phyloP scores from a whole-genome alignment of 2,113 vertebrate species.

The Sclerurus mexicanus region DNA sequence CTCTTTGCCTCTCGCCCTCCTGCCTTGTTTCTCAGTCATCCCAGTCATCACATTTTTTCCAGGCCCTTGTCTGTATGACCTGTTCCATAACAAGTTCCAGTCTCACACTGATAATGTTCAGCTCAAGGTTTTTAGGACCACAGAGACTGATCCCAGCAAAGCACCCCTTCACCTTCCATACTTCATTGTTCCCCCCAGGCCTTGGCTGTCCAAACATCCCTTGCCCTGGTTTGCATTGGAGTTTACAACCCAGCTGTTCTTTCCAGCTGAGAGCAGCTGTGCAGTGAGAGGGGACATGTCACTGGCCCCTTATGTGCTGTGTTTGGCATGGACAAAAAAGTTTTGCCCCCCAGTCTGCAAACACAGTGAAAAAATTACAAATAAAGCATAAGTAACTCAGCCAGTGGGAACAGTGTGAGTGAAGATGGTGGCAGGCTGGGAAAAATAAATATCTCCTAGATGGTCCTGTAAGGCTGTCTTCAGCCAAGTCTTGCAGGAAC shows the following conservation, averaged over 20 bases:
- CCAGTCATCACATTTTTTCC: neutral
- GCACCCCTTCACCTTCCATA: neutral
- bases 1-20: neutral
- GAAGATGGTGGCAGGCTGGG: neutral
- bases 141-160: neutral
- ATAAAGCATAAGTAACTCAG: neutral
- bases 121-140: neutral
- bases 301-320: neutral
- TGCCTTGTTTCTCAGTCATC: neutral
- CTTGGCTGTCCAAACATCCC: neutral
- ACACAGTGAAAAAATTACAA: neutral
- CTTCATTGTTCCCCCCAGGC: neutral
- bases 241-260: neutral
- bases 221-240: neutral
- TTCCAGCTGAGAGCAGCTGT: neutral
- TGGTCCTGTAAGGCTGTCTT: neutral
- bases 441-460: neutral
- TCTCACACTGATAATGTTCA: fast-evolving
- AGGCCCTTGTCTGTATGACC: neutral
- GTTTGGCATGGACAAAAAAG: neutral
- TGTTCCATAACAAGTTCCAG: conserved; percentile 8
- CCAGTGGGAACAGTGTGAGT: neutral
- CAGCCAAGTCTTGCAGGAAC: neutral
- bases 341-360: neutral
- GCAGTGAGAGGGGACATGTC: neutral